Percentiles rank a stretch among this genome's conserved stretches.
Evolutionary conservation across 1,140 invertebrate species (phyloP).

Genomic region (Vanessa tameamea): DNA sequence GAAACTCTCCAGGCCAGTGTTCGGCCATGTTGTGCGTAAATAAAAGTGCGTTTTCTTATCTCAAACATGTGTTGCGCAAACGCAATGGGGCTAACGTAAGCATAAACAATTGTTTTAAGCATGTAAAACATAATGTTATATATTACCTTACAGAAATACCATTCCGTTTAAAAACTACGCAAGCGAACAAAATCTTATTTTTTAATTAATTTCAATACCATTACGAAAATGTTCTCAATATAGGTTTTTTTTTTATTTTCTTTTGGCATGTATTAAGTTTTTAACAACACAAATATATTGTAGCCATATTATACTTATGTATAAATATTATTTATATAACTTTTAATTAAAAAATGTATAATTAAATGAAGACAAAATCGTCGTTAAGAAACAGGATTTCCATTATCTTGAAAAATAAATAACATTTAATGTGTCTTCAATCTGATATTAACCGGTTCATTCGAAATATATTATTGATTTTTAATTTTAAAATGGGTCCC

Average conservation of each 20-base stretch:
- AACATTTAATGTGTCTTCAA: slow-evolving; percentile 35
- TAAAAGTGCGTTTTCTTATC: slow-evolving; percentile 78
- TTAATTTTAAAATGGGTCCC: slow-evolving; percentile 32
- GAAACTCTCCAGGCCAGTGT: slow-evolving; percentile 75
- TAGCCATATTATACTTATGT: neutral
- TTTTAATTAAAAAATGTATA: neutral
- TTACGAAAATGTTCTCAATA: too few relatives aligned
- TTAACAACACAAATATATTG: neutral
- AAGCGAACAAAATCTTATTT: too few relatives aligned
- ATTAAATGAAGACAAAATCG: neutral
- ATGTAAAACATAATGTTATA: neutral
- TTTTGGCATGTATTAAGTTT: too few relatives aligned
- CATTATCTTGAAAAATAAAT: slow-evolving; percentile 44
- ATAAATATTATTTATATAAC: neutral
- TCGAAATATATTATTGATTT: slow-evolving; percentile 37
- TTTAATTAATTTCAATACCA: too few relatives aligned
- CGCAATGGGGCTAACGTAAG: slow-evolving; percentile 30
- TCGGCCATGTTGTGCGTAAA: slow-evolving; percentile 65
- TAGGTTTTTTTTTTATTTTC: too few relatives aligned
- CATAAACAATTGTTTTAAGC: slow-evolving; percentile 9
- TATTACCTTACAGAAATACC: neutral
- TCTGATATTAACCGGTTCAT: slow-evolving; percentile 44
- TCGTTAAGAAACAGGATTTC: neutral
- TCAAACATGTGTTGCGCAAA: slow-evolving; percentile 74
- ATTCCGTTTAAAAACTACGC: too few relatives aligned